Evolutionary conservation across 1,140 invertebrate genomes (phyloP), one percentile per base, ranked within the genome.

Genomic region (Globodera ellingtonae): DNA sequence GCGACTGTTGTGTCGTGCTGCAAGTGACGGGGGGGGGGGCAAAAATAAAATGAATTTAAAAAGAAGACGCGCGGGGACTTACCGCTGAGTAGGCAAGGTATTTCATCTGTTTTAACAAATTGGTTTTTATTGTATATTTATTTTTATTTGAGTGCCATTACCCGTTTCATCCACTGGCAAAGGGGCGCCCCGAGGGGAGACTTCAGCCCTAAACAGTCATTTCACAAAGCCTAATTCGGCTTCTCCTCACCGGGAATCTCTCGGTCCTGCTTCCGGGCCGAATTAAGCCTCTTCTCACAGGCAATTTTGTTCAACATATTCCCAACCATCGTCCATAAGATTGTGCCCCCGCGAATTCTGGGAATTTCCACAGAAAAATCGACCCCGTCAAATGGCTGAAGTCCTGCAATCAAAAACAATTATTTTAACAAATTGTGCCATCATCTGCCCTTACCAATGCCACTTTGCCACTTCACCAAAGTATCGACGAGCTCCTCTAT

Each of bases 11-110:
- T 71, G 75, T 84, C 83, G 46, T 84, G 83, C 82, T 83, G 7
- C 77, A 82, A n/a, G 56, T 35, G 4, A 59, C 79, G 21, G 50
- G 18, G 13, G 7, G 13, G 15, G 24, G 81, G 21, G 35, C 48
- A 75, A 44, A 9, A 10, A 18, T 48, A 52, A 21, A 82, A 59
- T 10, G 52, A 74, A 75, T 35, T 62, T 78, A 35, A 35, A 35
- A 35, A 35, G 35, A 35, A 35, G 35, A 35, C 1, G 35, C 35
- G 13, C 15, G 48, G 59, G 65, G 46, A 24, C 35, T 50, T 59
- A 83, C 82, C 82, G 72, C 83, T 13, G 80, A 83, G 56, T 79
- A 86, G 35, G 72, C 83, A 70, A 85, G 78, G 76, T 84, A 84
- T 50, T 86, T 86, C 48, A 62, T 62, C 56, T 62, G 56, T 52